Evolutionary conservation across 2,797 vertebrate species (phyloP), one percentile per base, ranked within the genome.

Genomic region (Xiphorhynchus erythropygius): DNA sequence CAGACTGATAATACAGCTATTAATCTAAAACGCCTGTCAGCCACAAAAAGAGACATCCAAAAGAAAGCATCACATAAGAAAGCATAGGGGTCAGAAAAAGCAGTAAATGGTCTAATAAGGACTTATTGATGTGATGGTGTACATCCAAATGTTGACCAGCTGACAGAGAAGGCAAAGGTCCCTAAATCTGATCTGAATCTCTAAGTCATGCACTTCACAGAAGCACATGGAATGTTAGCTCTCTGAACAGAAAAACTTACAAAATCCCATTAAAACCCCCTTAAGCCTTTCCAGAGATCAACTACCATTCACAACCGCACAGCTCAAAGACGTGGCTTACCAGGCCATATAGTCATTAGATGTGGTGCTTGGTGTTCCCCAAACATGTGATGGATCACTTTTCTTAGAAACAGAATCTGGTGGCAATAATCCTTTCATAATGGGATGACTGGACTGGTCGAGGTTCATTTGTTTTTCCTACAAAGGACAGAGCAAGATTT

Each of bases 351-450:
- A 98, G 76, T 98, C 95, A 70, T 88, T 96, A 55, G 70, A 74
- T 9, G 96, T 91, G 90, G 93, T 96, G 81, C 98, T 98, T 23
- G 99, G 99, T 5, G 99, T 99, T 96, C 98, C 97, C 90, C 96
- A 99, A 85, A 98, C 32, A 8, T 93, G 57, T 18, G 93, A 97
- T 37, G 94, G 96, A 89, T 98, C 98, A 49, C 75, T 93, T 96
- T 96, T 98, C 78, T 94, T 98, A 37, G 59, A 60, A 88, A 97
- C 64, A 37, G 97, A 93, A 90, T 98, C 97, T 46, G 97, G 96
- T 28, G 98, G 97, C 2, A 98, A 97, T 17, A 93, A 32, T 90
- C 97, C 95, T 98, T 97, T 96, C 87, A 91, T 76, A 97, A 93
- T 35, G 5, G 84, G 93, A 87, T 97, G 88, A 85, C 84, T 70